Evolutionary conservation across 2,113 vertebrate species (phyloP), one percentile per base, ranked within the genome.

Genomic region (Hylia prasina): DNA sequence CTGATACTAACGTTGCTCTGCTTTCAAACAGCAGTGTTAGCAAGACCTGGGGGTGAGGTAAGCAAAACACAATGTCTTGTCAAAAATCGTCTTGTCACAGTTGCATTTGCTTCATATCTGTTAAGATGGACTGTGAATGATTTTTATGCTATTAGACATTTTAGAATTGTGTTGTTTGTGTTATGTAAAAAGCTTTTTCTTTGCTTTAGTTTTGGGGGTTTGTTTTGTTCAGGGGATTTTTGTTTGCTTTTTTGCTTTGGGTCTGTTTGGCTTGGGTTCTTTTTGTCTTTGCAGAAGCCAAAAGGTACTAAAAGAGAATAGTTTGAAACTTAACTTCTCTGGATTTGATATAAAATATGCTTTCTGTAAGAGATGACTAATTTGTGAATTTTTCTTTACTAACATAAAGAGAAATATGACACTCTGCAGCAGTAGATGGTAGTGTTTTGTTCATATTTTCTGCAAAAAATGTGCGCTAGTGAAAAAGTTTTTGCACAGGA

Each of bases 31-130:
- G 97, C 97, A 96, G 89, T 96, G 88, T 94, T 98, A 98, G 98
- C 98, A 94, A 98, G 98, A 98, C 98, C 98, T 95, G 98, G 97
- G 97, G 97, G 97, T 96, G 98, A 99, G 99, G 99, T 99, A 99
- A 98, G 98, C 96, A 85, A 97, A 95, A 78, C 75, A 78, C 81
- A 87, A 90, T 69, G 79, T 95, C 97, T 97, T 94, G 91, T 97
- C 96, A 92, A 88, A 96, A 97, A 85, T 77, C 15, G 28, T 89
- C 91, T 89, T 83, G 75, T 92, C 94, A 89, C 90, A 79, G 44
- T 47, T 84, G 18, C 44, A 4, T 91, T 95, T 93, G 77, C 60
- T 86, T 76, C 80, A 4, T 90, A 2, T 88, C 83, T 96, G 6
- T 57, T 64, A 51, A 69, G 65, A 88, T 24, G 39, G 69, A 48